phyloP scores from a whole-genome alignment of 1,140 invertebrate species.

The Macrosteles quadrilineatus region DNA sequence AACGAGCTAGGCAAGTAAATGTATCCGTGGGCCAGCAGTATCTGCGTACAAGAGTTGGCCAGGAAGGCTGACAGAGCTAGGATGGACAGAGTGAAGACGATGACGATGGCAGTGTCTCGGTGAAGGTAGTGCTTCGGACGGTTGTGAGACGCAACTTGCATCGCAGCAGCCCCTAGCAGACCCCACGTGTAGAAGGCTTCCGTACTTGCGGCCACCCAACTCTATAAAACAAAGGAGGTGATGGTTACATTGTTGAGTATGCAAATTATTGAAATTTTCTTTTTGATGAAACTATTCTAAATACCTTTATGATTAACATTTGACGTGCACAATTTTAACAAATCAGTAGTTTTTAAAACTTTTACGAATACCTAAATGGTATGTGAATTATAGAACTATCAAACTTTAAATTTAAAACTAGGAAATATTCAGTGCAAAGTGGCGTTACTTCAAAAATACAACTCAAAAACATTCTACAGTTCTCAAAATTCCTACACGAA shows the following conservation, averaged over 20 bases:
- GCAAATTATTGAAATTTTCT: not conserved
- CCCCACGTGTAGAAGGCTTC: slow-evolving; percentile 91
- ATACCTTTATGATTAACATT: too few relatives aligned
- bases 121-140: slow-evolving; percentile 71
- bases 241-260: too few relatives aligned
- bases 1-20: slow-evolving; percentile 79
- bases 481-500: too few relatives aligned
- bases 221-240: slow-evolving; percentile 57
- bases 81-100: slow-evolving; percentile 73
- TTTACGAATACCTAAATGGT: too few relatives aligned
- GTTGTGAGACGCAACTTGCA: slow-evolving; percentile 71
- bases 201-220: slow-evolving; percentile 84
- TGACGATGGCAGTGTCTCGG: slow-evolving; percentile 76
- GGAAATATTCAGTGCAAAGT: too few relatives aligned
- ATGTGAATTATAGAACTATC: too few relatives aligned
- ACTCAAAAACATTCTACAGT: too few relatives aligned
- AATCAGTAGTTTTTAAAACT: too few relatives aligned
- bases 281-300: not conserved
- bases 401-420: too few relatives aligned
- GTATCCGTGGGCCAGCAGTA: slow-evolving; percentile 70
- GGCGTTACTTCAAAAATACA: too few relatives aligned
- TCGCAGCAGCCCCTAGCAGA: slow-evolving; percentile 78
- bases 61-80: slow-evolving; percentile 73
- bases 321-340: too few relatives aligned
- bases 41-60: slow-evolving; percentile 76